Evolutionary conservation across 2,888 invertebrate genomes (phyloP).

Genomic region (Abrostola triplasia): DNA sequence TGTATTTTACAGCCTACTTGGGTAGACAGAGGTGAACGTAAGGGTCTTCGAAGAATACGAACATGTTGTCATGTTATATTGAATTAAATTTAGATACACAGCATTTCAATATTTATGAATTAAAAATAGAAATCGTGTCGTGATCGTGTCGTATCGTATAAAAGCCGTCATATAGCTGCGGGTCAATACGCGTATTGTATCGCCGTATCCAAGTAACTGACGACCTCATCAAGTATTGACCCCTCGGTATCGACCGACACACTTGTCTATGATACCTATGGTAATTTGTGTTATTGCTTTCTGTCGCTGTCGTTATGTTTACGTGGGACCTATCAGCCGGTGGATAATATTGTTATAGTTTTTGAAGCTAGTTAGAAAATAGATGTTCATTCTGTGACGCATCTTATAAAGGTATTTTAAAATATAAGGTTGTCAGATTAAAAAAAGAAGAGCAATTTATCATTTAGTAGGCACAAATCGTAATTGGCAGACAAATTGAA

Average conservation of each 20-base stretch:
- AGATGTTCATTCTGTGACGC: not conserved
- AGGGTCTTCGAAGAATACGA: too few relatives aligned
- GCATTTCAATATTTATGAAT: too few relatives aligned
- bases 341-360: not conserved
- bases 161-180: conserved; percentile 51
- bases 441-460: too few relatives aligned
- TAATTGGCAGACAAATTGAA: too few relatives aligned
- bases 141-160: conserved; percentile 18
- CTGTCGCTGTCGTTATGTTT: conserved; percentile 18
- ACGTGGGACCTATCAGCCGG: not conserved
- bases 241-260: conserved; percentile 73
- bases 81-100: too few relatives aligned
- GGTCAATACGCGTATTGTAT: conserved; percentile 78
- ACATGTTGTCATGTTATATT: too few relatives aligned
- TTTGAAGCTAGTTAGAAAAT: too few relatives aligned
- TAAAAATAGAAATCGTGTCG: conserved; percentile 20
- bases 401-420: too few relatives aligned
- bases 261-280: conserved; percentile 55
- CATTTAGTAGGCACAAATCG: too few relatives aligned
- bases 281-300: conserved; percentile 58
- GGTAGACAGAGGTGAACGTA: too few relatives aligned
- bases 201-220: conserved; percentile 82
- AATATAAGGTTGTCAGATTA: too few relatives aligned
- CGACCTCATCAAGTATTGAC: conserved; percentile 84
- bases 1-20: too few relatives aligned